Evolutionary conservation across 2,888 invertebrate genomes (phyloP).

Genomic region (Anthrax anthrax): DNA sequence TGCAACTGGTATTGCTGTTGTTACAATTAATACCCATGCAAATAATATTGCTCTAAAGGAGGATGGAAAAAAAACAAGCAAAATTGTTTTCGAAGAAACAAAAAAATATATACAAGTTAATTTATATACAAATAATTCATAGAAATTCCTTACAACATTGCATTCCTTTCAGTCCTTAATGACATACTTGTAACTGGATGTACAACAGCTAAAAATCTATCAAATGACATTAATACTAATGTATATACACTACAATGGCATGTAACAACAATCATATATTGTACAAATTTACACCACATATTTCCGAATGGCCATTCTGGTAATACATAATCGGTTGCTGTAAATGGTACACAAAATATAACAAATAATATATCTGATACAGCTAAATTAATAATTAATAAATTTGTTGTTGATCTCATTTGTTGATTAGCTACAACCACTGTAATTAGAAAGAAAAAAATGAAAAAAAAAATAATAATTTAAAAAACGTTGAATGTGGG

Average conservation of each 20-base stretch:
- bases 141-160: slow-evolving; percentile 38
- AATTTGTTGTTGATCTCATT: slow-evolving; percentile 87
- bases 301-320: slow-evolving; percentile 84
- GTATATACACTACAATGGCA: slow-evolving; percentile 91
- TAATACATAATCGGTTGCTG: slow-evolving; percentile 77
- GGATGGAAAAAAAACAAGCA: neutral
- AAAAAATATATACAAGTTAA: neutral
- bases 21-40: slow-evolving; percentile 68
- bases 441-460: slow-evolving; percentile 12
- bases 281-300: slow-evolving; percentile 70
- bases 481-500: too few species aligned
- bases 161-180: slow-evolving; percentile 67
- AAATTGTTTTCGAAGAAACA: too few species aligned
- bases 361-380: slow-evolving; percentile 84
- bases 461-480: neutral
- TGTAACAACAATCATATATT: slow-evolving; percentile 82
- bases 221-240: slow-evolving; percentile 83
- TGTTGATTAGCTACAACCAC: slow-evolving; percentile 79
- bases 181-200: slow-evolving; percentile 83
- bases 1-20: slow-evolving; percentile 63
- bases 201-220: slow-evolving; percentile 84
- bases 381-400: slow-evolving; percentile 79
- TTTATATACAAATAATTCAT: neutral
- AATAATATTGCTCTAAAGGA: slow-evolving; percentile 49
- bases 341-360: slow-evolving; percentile 87